Conservation (phyloP, 2,113 vertebrate species). For the Seriola aureovittata region DNA sequence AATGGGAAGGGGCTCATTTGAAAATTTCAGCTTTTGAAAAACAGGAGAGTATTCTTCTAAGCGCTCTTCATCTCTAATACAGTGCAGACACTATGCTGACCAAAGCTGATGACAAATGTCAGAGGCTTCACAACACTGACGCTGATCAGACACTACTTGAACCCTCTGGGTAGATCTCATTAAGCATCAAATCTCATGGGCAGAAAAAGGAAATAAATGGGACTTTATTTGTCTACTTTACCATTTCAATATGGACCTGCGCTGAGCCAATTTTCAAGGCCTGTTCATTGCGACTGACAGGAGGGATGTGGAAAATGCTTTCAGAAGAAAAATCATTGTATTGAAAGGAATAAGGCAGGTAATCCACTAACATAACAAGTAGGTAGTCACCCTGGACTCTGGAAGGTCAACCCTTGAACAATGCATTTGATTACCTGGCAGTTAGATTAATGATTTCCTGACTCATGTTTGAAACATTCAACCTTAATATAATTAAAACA, state of each 20-base stretch:
- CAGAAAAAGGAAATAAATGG: not conserved
- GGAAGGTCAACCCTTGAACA: conserved; percentile 44
- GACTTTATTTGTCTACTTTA: not conserved
- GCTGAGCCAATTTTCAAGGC: not conserved
- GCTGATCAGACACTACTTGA: not conserved
- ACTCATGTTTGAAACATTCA: not conserved
- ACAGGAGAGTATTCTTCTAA: not conserved
- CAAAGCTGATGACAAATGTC: not conserved
- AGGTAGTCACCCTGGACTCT: not conserved
- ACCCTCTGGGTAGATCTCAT: not conserved
- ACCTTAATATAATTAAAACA: not conserved
- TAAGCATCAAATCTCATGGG: not conserved
- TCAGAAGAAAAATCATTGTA: conserved; percentile 8
- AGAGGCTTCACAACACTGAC: not conserved
- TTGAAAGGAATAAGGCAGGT: conserved; percentile 30
- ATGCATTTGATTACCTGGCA: conserved; percentile 25
- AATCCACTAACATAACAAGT: conserved; percentile 42
- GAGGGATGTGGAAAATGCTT: conserved; percentile 17
- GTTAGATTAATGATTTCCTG: conserved; percentile 16
- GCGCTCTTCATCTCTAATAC: not conserved
- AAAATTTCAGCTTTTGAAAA: not conserved
- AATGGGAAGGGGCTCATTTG: not conserved
- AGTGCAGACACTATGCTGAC: not conserved
- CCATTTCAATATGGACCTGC: not conserved
- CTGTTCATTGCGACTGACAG: not conserved